Base-by-base conservation (phyloP, 2,888 invertebrate species). In the Seira musarum region DNA sequence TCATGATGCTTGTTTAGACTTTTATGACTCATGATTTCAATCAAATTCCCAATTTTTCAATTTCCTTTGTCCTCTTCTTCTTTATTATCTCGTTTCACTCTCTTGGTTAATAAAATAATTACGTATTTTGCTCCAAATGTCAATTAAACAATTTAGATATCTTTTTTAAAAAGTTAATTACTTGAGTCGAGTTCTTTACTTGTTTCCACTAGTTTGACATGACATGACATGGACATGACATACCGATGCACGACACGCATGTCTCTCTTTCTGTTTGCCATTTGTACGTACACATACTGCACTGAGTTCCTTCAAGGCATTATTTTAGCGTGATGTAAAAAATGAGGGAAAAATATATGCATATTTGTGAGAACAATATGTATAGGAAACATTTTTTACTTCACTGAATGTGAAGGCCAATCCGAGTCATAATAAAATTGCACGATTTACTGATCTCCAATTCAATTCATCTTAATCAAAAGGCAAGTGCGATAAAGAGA, bases 391-490 rank as follows among this genome's bases (percentile, higher is more conserved):
- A 49, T 49, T 49, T 49, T n/a, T 49, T 49, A 2, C 60, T 21
- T 60, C 21, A 60, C 21, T 60, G 60, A 60, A 60, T 60, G 60
- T 60, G 60, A 60, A 60, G 60, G 60, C 6, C 22, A 60, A n/a
- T 3, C n/a, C 15, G 13, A 53, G 8, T 8, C 30, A 30, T 30
- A 30, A 30, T 30, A 53, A 60, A 60, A 60, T 60, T 21, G 60
- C 60, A 60, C 60, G 21, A 22, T 21, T 60, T 60, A 19, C 49
- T 8, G 49, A 49, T 49, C 49, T 60, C 60, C 60, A 21, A 21
- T 19, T 21, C 60, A 60, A 22, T 60, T 22, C 60, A 60, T 60
- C 60, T 60, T 60, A 60, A 60, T 60, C 60, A 60, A 21, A 19
- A 22, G 21, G 53, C 53, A 53, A 53, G 53, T 8, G 53, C 53